Evolutionary conservation across 2,797 vertebrate species (phyloP).

Genomic region (Alcedo atthis): DNA sequence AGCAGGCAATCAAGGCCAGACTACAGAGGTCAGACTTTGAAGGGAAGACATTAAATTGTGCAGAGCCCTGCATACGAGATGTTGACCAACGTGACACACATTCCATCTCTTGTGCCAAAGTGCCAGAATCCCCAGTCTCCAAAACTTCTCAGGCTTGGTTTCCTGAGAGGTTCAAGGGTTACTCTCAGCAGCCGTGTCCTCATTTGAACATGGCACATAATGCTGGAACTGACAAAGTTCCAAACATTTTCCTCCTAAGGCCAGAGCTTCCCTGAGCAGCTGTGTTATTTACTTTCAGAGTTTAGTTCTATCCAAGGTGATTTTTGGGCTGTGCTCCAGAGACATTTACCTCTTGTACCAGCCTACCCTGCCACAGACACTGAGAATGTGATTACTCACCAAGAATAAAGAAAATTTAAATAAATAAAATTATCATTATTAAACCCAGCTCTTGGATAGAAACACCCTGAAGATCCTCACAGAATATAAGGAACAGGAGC

Average conservation of each 20-base stretch:
- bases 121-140: not conserved
- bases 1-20: not conserved
- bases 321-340: not conserved
- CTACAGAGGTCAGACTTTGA: not conserved
- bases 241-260: not conserved
- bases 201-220: fast-evolving
- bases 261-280: not conserved
- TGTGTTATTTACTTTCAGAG: not conserved
- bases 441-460: not conserved
- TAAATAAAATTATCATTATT: not conserved
- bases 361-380: not conserved
- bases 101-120: fast-evolving
- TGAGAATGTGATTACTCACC: not conserved
- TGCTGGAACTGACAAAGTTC: fast-evolving
- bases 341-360: not conserved
- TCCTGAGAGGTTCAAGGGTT: not conserved
- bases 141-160: not conserved
- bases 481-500: not conserved
- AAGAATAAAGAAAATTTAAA: not conserved
- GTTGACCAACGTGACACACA: fast-evolving
- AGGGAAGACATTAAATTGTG: not conserved
- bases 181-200: not conserved
- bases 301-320: not conserved
- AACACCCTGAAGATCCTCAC: not conserved
- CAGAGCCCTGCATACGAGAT: fast-evolving